Conservation (phyloP, 2,113 vertebrate genomes). For the Nothoprocta pentlandii region DNA sequence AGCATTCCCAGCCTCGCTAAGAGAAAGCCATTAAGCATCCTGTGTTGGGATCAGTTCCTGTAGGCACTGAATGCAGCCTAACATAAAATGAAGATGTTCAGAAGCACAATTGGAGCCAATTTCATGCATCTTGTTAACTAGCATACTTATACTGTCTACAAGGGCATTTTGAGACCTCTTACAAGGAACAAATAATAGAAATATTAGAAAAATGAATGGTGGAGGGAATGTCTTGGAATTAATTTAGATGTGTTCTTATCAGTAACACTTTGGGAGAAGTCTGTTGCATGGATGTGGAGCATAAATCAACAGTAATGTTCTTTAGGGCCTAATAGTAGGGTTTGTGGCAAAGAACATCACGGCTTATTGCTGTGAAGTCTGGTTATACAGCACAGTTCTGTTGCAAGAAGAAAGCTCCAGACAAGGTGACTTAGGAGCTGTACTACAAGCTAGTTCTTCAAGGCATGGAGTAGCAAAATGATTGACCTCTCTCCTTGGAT, state of each 20-base stretch:
- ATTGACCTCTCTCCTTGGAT: not conserved
- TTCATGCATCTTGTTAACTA: not conserved
- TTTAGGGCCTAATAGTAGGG: not conserved
- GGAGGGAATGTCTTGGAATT: not conserved
- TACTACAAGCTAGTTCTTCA: not conserved
- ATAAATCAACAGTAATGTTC: not conserved
- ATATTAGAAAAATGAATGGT: not conserved
- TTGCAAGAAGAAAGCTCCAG: not conserved
- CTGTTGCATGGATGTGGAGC: not conserved
- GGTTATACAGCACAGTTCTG: not conserved
- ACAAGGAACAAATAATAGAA: not conserved
- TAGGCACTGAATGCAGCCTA: not conserved
- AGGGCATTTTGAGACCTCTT: not conserved
- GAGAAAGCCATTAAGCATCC: not conserved
- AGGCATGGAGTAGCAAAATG: not conserved
- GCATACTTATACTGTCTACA: not conserved
- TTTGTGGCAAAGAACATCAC: not conserved
- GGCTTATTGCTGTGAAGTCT: not conserved
- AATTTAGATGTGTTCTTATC: rapidly evolving
- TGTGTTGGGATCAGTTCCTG: not conserved
- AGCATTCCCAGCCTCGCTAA: not conserved
- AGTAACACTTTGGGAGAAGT: not conserved
- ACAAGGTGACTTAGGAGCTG: not conserved
- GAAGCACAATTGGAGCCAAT: not conserved
- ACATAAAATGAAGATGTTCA: not conserved